These are phyloP conservation scores for Myrmecophaga tridactyla DNA, from an alignment of 2,113 vertebrate species.

Conservation along the genomic window DNA sequence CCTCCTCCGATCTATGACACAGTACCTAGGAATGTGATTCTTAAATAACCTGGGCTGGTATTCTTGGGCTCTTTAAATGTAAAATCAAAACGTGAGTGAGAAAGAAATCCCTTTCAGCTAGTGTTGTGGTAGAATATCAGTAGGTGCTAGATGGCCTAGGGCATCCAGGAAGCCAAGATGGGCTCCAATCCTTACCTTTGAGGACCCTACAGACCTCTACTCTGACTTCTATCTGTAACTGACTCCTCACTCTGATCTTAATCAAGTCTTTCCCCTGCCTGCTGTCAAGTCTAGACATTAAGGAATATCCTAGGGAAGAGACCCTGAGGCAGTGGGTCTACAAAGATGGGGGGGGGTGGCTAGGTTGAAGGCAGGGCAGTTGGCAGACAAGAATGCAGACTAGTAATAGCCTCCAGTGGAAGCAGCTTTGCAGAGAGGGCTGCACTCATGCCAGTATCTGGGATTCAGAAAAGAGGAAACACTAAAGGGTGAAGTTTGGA, in stretches of 20 bases:
- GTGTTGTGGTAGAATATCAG: not conserved
- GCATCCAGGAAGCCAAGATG: not conserved
- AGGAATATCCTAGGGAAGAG: not conserved
- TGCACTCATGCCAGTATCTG: not conserved
- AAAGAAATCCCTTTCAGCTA: slow-evolving; percentile 33
- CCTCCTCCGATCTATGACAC: slow-evolving; percentile 40
- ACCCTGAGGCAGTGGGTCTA: not conserved
- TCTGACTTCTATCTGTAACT: not conserved
- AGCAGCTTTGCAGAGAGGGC: not conserved
- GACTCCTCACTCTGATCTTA: too few relatives aligned
- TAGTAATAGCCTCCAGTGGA: not conserved
- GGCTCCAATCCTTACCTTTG: not conserved
- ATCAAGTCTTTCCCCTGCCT: not conserved
- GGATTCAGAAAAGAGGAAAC: slow-evolving; percentile 8
- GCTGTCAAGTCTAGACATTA: not conserved
- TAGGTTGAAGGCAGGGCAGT: slow-evolving; percentile 5
- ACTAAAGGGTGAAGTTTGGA: not conserved
- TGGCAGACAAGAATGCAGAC: not conserved
- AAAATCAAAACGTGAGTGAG: slow-evolving; percentile 55
- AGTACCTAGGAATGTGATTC: slow-evolving; percentile 57
- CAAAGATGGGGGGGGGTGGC: not conserved
- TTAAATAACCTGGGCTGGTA: slow-evolving; percentile 36
- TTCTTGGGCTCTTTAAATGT: slow-evolving; percentile 40
- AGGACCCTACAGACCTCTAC: not conserved
- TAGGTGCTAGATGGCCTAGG: not conserved